Evolutionary conservation across 2,113 vertebrate genomes (phyloP), one percentile per base, ranked within the genome.

Genomic region (Equus przewalskii): DNA sequence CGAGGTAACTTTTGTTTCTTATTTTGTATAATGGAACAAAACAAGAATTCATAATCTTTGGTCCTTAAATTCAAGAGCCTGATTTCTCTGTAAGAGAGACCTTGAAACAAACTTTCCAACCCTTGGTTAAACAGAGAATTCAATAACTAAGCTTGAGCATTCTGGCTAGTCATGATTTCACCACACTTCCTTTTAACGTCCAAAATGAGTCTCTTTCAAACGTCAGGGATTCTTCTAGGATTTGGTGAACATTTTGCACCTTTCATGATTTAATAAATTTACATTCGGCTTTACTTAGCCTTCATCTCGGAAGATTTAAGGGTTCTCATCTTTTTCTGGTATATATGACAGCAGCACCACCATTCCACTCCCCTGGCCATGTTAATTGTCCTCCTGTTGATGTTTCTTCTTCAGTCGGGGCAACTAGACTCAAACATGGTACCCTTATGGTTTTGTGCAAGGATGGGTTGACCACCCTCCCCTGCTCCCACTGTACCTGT

Each of bases 251-350:
- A 78, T 91, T 95, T 90, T 98, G 49, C 0, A 65, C 58, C 44
- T 95, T 96, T 91, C 64, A 76, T 94, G 75, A 78, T 84, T 95
- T 94, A 73, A 72, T 94, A 76, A 41, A 73, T 76, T 97, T 97
- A 58, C 26, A 51, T 80, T 95, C 19, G 92, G 67, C 65, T 97
- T 92, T 73, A 70, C 62, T 56, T 30, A 22, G 19, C n/a, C 64
- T 94, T 92, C 62, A 79, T 97, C 85, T 94, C 49, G 64, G 62
- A 85, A 73, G 36, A 76, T 72, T 72, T 76, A 92, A 97, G 51
- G 6, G 18, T 14, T 88, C 58, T 85, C 54, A 65, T 97, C 84
- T 94, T 81, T 96, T 95, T 94, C 36, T 78, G 51, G 56, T 85
- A 70, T 88, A 65, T 65, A n/a, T 96, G 91, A 83, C 64, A 96